Evolutionary conservation across 2,113 vertebrate genomes (phyloP).

Genomic region (Pelvicachromis taeniatus): DNA sequence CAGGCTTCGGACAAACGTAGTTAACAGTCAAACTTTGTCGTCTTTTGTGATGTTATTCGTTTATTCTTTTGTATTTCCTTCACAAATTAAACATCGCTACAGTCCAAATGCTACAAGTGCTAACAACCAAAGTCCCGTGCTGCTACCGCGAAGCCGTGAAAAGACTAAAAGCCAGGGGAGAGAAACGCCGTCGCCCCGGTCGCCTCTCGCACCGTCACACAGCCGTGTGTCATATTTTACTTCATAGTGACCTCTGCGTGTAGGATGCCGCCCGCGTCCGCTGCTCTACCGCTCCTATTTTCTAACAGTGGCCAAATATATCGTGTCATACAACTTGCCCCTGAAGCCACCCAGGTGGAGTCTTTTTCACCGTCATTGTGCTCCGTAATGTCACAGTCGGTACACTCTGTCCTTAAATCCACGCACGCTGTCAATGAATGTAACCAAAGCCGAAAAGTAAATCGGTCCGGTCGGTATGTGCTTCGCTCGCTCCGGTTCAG

Average conservation of each 20-base stretch:
- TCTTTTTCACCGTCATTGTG: not conserved
- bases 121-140: not conserved
- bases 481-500: not conserved
- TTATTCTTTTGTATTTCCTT: not conserved
- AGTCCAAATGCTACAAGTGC: constrained; percentile 21
- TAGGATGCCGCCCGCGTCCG: not conserved
- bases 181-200: not conserved
- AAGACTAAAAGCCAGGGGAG: not conserved
- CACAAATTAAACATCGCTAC: not conserved
- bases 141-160: not conserved
- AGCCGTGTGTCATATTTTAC: not conserved
- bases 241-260: not conserved
- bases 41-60: not conserved
- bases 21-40: not conserved
- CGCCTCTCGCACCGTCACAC: not conserved
- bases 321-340: not conserved
- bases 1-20: not conserved
- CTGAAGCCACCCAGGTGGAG: not conserved
- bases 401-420: not conserved
- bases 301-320: not conserved
- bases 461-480: not conserved
- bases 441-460: not conserved
- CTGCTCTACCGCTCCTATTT: not conserved
- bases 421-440: not conserved
- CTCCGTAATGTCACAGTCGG: not conserved